Base-by-base conservation (phyloP, 2,888 invertebrate genomes). In the Polylopha cassiicola region DNA sequence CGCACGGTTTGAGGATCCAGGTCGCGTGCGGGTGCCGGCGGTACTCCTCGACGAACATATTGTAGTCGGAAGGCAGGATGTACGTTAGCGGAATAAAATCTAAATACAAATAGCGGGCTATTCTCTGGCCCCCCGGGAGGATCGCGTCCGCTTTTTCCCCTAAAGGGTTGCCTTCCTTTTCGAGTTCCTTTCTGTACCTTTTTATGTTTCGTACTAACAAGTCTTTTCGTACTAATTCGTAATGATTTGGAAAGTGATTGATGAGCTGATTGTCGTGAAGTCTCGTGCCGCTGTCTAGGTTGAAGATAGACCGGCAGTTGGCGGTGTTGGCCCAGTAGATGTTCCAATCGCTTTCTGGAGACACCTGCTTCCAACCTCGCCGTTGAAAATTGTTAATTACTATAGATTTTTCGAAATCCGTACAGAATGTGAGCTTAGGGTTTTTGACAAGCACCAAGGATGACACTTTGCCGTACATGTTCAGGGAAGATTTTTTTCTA, bases 1-100 rank as follows among this genome's bases (percentile, higher is more conserved):
- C 94, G 64, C 94, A 94, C 0, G 95, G 95, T 68, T 95, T 95
- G 91, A 95, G 94, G 38, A 95, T 95, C 95, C 95, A 95, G 0
- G 95, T 95, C 47, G 93, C 93, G 58, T 92, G 91, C 0, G 95
- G 95, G 46, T 91, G 92, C 69, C 94, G 94, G 23, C 95, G 87
- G 64, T 95, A 96, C 60, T 95, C 95, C 63, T 95, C 95, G 1
- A 95, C 95, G 73, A 96, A 95, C 88, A 95, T 90, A 66, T 95
- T 95, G 68, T 95, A 96, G 73, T 96, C 95, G 42, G 94, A 92
- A 3, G 95, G 95, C 42, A 96, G 77, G 32, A 95, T 93, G 70
- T 94, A 96, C 0, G 95, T 96, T n/a, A 92, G 89, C 0, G 95
- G 95, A 49, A 96, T 92, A 58, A 95, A 95, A 74, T 95, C 95